Base-by-base conservation (phyloP, 92 coral and sea anemone species). In the Epizoanthus scotinus region DNA sequence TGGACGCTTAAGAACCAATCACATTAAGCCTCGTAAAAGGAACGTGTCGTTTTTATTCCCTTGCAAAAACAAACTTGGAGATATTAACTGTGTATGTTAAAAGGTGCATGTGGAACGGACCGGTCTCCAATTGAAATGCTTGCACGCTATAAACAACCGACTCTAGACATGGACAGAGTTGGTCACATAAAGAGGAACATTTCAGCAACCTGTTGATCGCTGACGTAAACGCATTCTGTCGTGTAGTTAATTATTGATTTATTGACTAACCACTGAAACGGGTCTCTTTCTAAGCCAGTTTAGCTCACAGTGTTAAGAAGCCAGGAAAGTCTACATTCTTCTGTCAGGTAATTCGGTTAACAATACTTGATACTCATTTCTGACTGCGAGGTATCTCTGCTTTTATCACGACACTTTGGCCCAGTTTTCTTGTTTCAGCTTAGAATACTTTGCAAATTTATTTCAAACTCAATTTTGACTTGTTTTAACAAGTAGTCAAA, bases 161-260 rank as follows among this genome's bases (percentile, higher is more conserved):
- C 68, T 20, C 14, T 10, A 20, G 6, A 2, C 17, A 25, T 59
- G 12, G 21, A 2, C 22, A 34, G 6, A 67, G 60, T 75, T 75
- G 59, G 81, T 54, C 81, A 75, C 81, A 75, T 38, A 26, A 71
- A 59, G 44, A 60, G 19, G 13, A 75, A 59, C 59, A 20, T 53
- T 22, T n/a, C 20, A 36, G 9, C 20, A 47, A 75, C 81, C 81
- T 75, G 81, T 75, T 75, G 49, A 36, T 59, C 62, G 63, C 81
- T 75, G 59, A 75, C 81, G 81, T 75, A 58, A 75, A 38, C 68
- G 61, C 9, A 7, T 57, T 75, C 47, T 36, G 52, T 7, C 34
- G 68, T n/a, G 66, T 22, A 36, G 60, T 75, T 38, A 75, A 75
- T 60, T 26, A 55, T 75, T 75, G 60, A 75, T 59, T 15, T 75